phyloP scores from a whole-genome alignment of 2,797 vertebrate genomes.

The Rallus crepitans region DNA sequence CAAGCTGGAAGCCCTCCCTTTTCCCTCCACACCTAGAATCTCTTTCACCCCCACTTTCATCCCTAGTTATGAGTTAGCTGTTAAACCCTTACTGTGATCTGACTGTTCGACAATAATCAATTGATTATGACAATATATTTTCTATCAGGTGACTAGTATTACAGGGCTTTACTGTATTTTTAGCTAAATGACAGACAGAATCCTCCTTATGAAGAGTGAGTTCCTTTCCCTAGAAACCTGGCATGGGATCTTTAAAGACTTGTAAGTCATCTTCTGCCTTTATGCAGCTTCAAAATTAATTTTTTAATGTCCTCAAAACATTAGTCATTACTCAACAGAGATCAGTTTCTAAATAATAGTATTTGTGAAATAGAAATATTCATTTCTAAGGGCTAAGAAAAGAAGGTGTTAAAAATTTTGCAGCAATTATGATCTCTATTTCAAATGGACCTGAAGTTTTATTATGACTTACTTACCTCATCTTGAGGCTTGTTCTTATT shows the following conservation, averaged over 20 bases:
- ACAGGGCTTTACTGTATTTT: background rate
- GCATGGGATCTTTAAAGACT: background rate
- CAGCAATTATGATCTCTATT: background rate
- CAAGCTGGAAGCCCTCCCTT: background rate
- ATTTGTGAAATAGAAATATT: background rate
- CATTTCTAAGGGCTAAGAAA: background rate
- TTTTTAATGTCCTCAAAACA: background rate
- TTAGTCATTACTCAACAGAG: background rate
- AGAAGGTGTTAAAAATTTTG: background rate
- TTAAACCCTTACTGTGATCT: background rate
- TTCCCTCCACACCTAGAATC: background rate
- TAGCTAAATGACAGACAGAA: background rate
- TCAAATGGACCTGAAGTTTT: background rate
- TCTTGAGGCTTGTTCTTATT: background rate
- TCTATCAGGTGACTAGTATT: background rate
- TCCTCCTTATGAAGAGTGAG: background rate
- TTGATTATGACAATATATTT: background rate
- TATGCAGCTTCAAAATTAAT: background rate
- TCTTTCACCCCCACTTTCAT: background rate
- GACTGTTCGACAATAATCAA: background rate
- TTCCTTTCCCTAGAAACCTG: background rate
- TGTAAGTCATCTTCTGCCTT: background rate
- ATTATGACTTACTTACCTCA: background rate
- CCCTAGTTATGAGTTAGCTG: background rate
- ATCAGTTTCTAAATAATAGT: background rate